Conservation (phyloP, 2,113 vertebrate genomes). For the Ailurus styani region DNA sequence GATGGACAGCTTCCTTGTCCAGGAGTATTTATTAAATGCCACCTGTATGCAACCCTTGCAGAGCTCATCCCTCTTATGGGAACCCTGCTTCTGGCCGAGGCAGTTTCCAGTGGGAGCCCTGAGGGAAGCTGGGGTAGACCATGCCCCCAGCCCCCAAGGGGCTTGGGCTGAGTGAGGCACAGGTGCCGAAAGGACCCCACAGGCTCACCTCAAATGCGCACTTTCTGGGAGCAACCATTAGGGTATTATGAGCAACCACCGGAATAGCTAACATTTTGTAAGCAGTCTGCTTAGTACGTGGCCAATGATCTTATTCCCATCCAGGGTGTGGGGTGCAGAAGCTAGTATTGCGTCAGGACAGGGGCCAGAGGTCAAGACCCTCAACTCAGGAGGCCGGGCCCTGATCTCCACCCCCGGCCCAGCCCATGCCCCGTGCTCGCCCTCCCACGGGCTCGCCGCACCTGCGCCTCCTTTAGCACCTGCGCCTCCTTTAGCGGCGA, state of each 20-base stretch:
- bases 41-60: not conserved
- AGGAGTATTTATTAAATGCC: not conserved
- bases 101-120: not conserved
- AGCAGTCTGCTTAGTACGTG: not conserved
- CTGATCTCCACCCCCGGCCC: not conserved
- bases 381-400: not conserved
- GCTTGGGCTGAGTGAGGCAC: no score
- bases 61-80: not conserved
- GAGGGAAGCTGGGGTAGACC: not conserved
- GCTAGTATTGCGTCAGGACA: not conserved
- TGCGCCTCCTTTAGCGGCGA: not conserved
- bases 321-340: not conserved
- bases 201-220: not conserved
- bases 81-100: no score
- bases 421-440: fast-evolving
- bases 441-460: not conserved
- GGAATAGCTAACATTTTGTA: not conserved
- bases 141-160: not conserved
- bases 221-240: not conserved
- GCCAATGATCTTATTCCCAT: not conserved
- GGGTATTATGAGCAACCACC: no score
- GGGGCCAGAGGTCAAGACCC: not conserved
- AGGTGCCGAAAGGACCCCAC: fast-evolving
- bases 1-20: not conserved
- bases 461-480: not conserved